Evolutionary conservation across 2,888 invertebrate species (phyloP), one percentile per base, ranked within the genome.

Genomic region (Amblyjoppa fuscipennis): DNA sequence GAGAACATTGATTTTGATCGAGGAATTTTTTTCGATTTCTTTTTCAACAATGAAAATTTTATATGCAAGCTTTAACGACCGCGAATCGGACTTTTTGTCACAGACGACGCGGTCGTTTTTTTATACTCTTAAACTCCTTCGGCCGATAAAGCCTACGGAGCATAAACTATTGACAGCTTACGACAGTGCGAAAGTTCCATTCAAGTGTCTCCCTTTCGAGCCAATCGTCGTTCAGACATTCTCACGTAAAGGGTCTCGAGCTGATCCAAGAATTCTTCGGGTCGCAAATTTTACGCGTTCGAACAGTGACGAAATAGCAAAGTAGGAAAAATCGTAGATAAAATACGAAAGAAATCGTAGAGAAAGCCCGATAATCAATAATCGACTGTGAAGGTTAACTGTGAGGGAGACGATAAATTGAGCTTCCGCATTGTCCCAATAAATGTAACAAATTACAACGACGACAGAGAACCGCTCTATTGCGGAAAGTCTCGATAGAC

Each of bases 61-160:
- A 61, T 85, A 85, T 28, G 51, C 70, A 76, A 83, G 79, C 76
- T 83, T 85, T 85, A 76, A 68, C 61, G 51, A 80, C 76, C 80
- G 85, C 41, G 73, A 34, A 56, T 6, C 64, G 64, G 16, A 45
- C 56, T 51, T 64, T 70, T 83, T 83, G 45, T 76, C 20, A 75
- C 38, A 83, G 45, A 34, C 66, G 73, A 80, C 38, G 71, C 85
- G 80, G 85, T 83, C 61, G 71, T 66, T 85, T 79, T 84, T 78
- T 85, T 80, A 71, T 85, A 85, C 71, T 56, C 45, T 51, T 79
- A 53, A 51, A 51, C 61, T 53, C 53, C 69, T 80, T 53, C 51
- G 59, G 51, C 68, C 68, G 77, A 76, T 28, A 56, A 20, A 49
- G 28, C 25, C 25, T 64, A 49, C 64, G 31, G 25, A 64, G 64